These are phyloP conservation scores for Adelges cooleyi DNA, from an alignment of 1,140 invertebrate species.

Conservation along the genomic window DNA sequence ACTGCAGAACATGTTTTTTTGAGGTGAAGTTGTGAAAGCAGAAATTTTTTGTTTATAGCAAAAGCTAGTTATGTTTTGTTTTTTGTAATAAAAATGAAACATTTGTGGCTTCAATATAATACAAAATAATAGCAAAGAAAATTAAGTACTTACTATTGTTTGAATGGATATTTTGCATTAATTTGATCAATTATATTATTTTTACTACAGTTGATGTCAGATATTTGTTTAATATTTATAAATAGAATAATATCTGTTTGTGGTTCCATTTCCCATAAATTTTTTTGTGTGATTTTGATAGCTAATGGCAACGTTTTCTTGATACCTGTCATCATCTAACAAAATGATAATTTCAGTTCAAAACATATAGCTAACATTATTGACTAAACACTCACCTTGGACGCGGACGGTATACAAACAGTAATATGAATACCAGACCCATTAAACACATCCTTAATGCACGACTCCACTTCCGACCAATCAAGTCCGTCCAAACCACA, in stretches of 20 bases:
- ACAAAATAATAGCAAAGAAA: background rate
- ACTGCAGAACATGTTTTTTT: too few species aligned
- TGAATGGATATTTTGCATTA: background rate
- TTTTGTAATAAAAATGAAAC: background rate
- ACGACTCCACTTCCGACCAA: conserved; percentile 44
- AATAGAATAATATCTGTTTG: background rate
- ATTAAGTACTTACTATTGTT: conserved; percentile 11
- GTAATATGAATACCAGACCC: conserved; percentile 41
- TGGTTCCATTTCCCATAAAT: background rate
- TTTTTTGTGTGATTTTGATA: background rate
- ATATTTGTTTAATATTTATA: background rate
- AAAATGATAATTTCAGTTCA: background rate
- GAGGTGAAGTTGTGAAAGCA: too few species aligned
- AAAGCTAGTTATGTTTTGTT: background rate
- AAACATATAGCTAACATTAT: background rate
- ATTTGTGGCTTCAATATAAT: background rate
- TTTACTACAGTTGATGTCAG: background rate
- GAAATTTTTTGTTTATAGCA: background rate
- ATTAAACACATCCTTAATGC: conserved; percentile 43
- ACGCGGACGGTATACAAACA: conserved; percentile 37
- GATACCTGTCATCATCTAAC: background rate
- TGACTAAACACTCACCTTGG: conserved; percentile 6
- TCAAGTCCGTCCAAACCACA: conserved; percentile 51
- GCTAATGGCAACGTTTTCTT: background rate
- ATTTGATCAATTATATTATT: background rate